Percentiles rank a stretch among this genome's conserved stretches.
Conservation (phyloP, 2,888 invertebrate species). For the Ctenicera cuprea region DNA sequence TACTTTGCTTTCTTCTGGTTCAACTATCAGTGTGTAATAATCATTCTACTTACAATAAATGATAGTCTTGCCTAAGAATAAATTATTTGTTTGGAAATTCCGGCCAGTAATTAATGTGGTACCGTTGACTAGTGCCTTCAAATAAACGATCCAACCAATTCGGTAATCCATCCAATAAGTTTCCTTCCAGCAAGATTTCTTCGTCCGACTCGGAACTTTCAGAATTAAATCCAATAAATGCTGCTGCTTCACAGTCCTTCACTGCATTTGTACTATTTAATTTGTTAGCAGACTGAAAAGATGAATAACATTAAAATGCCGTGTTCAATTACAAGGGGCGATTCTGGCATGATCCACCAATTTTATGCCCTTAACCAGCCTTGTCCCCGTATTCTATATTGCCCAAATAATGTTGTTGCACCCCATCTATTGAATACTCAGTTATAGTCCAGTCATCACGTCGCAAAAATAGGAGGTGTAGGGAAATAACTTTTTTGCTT, state of each 20-base stretch:
- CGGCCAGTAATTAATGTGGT: constrained; percentile 99
- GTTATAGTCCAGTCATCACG: too few species aligned
- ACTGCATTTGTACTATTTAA: constrained; percentile 55
- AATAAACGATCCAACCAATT: constrained; percentile 98
- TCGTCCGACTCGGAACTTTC: constrained; percentile 79
- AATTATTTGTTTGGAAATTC: constrained; percentile 89
- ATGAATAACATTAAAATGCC: neutral
- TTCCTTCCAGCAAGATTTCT: constrained; percentile 73
- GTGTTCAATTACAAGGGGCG: neutral
- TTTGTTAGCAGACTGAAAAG: constrained; percentile 49
- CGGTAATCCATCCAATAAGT: constrained; percentile 90
- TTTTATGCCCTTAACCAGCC: too few species aligned
- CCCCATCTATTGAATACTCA: too few species aligned
- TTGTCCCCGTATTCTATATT: too few species aligned
- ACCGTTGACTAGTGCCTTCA: constrained; percentile 96
- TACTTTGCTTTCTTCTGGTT: neutral
- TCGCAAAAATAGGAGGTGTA: too few species aligned
- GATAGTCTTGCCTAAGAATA: constrained; percentile 14
- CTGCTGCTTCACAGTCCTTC: constrained; percentile 87
- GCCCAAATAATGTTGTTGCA: too few species aligned
- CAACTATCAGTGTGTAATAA: constrained; percentile 5
- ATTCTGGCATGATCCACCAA: too few species aligned
- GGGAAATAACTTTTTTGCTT: too few species aligned
- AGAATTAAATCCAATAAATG: constrained; percentile 90
- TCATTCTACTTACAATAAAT: neutral